A percentile compares a stretch with the other conserved stretches of the same genome.
These are phyloP conservation scores for Sycobia sp. DNA, from an alignment of 1,140 invertebrate species.

Conservation along the genomic window DNA sequence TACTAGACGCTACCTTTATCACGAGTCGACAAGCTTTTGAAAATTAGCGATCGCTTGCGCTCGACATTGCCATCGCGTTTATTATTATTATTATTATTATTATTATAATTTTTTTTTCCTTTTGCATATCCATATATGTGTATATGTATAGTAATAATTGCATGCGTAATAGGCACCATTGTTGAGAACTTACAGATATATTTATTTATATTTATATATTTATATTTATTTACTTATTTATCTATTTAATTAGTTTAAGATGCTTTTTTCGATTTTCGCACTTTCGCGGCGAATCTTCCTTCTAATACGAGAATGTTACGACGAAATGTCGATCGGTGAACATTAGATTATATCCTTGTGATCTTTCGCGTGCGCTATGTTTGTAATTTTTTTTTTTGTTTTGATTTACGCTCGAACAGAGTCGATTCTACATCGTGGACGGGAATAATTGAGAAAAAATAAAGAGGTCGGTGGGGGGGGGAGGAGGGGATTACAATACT, in stretches of 20 bases:
- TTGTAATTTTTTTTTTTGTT: neutral
- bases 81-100: slow-evolving; percentile 34
- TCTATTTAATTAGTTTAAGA: too few species aligned
- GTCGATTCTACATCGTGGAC: neutral
- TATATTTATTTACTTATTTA: too few species aligned
- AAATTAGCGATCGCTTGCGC: too few species aligned
- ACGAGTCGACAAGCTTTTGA: too few species aligned
- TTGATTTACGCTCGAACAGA: too few species aligned
- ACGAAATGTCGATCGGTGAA: neutral
- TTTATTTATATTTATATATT: neutral
- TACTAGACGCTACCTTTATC: slow-evolving; percentile 45
- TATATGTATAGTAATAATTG: too few species aligned
- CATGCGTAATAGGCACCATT: slow-evolving; percentile 6
- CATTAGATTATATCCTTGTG: slow-evolving; percentile 2
- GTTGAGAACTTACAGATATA: neutral
- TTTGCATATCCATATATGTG: too few species aligned
- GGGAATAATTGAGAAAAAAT: neutral
- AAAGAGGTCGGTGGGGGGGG: too few species aligned
- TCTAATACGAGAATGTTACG: neutral
- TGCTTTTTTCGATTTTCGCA: neutral
- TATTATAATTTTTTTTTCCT: too few species aligned
- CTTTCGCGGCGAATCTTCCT: slow-evolving; percentile 12
- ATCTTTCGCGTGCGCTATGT: slow-evolving; percentile 4
- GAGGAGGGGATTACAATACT: neutral
- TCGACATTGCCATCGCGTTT: slow-evolving; percentile 38